phyloP scores from a whole-genome alignment of 2,888 invertebrate genomes.

The Ophion ellenae region DNA sequence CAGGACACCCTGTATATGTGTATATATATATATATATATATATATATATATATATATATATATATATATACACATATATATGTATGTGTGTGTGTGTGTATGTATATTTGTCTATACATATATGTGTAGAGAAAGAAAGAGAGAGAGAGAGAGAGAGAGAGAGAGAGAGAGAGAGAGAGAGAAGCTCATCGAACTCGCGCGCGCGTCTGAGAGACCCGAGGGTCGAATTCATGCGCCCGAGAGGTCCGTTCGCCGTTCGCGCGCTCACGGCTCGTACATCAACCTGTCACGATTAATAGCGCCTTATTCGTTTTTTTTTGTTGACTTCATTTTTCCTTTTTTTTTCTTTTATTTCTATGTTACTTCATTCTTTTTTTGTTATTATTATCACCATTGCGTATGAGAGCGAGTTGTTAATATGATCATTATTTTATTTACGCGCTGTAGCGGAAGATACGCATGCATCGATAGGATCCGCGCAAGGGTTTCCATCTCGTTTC shows the following conservation, averaged over 20 bases:
- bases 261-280: conserved; percentile 78
- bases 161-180: background rate
- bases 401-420: conserved; percentile 33
- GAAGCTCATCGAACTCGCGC: conserved; percentile 58
- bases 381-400: conserved; percentile 6
- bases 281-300: conserved; percentile 81
- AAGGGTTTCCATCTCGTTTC: too few species aligned
- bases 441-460: conserved; percentile 12
- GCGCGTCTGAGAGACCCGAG: conserved; percentile 64
- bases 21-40: too few species aligned
- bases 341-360: background rate
- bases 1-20: too few species aligned
- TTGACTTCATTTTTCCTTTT: conserved; percentile 27
- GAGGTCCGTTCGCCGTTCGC: conserved; percentile 67
- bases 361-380: background rate
- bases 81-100: too few species aligned
- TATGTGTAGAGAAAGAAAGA: background rate
- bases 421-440: conserved; percentile 60
- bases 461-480: background rate
- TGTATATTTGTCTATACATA: background rate
- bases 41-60: too few species aligned
- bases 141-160: background rate
- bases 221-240: conserved; percentile 76
- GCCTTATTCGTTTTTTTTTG: conserved; percentile 71
- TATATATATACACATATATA: too few species aligned